Evolutionary conservation across 2,113 vertebrate species (phyloP).

Genomic region (Diadophis punctatus): DNA sequence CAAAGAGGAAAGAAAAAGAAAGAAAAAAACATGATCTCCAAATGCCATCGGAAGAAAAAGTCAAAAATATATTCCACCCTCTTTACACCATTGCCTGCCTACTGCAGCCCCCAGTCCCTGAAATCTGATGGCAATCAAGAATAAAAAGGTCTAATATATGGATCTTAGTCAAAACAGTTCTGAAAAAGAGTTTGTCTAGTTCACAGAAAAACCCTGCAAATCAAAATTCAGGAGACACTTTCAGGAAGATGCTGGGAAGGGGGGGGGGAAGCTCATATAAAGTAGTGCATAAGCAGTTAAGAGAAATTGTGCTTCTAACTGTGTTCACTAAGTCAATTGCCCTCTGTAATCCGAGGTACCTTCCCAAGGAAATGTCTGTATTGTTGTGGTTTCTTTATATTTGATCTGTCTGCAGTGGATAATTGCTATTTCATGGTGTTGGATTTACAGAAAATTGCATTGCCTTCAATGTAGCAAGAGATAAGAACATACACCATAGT

Average conservation of each 20-base stretch:
- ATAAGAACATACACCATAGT: constrained; percentile 36
- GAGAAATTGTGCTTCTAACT: constrained; percentile 24
- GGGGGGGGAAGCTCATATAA: not conserved
- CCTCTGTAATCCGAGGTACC: not conserved
- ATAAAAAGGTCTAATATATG: not conserved
- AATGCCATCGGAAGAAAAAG: not conserved
- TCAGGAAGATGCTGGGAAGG: not conserved
- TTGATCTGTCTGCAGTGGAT: constrained; percentile 30
- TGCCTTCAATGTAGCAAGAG: constrained; percentile 18
- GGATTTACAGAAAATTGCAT: constrained; percentile 38
- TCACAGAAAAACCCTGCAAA: not conserved
- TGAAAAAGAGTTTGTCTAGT: not conserved
- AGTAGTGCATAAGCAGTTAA: not conserved
- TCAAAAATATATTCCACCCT: not conserved
- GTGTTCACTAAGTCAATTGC: constrained; percentile 14
- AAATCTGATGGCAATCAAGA: not conserved
- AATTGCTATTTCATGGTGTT: constrained; percentile 46
- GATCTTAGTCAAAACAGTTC: not conserved
- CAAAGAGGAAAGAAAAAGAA: not conserved
- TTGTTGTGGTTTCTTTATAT: constrained; percentile 6
- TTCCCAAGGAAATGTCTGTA: constrained; percentile 11
- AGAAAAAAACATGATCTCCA: not conserved
- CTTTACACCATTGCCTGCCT: not conserved
- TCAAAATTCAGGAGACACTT: not conserved
- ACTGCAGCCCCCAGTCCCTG: not conserved